Conservation (phyloP, 2,797 vertebrate species). For the Sebastes trivittatus region DNA sequence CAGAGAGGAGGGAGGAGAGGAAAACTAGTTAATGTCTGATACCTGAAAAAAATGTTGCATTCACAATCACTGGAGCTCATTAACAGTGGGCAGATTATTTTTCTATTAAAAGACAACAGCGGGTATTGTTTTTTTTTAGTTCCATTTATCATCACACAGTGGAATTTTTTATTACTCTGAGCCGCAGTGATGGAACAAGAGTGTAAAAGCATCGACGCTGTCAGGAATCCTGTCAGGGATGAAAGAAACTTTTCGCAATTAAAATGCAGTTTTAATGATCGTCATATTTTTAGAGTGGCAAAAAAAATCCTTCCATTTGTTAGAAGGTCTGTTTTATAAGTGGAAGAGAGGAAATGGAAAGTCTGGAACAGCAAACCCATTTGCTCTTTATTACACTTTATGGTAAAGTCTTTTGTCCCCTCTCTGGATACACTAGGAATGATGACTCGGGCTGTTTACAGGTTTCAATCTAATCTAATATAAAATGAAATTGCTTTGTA, state of each 20-base stretch:
- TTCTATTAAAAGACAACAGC: background rate
- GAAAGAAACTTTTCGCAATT: background rate
- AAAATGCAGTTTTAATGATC: background rate
- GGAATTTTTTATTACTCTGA: background rate
- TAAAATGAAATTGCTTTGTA: too few relatives aligned
- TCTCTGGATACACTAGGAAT: background rate
- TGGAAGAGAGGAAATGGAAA: background rate
- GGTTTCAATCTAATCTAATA: background rate
- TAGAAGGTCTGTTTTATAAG: background rate
- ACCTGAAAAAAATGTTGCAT: background rate
- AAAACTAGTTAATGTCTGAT: background rate
- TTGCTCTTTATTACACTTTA: background rate
- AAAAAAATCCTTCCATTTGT: background rate
- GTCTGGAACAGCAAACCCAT: background rate
- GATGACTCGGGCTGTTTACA: background rate
- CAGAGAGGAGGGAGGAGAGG: background rate
- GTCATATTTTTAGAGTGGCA: background rate
- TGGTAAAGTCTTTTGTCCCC: background rate
- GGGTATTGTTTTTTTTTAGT: background rate
- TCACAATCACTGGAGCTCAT: background rate
- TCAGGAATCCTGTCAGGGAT: background rate
- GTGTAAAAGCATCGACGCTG: background rate
- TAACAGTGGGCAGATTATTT: background rate
- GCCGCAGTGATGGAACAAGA: background rate
- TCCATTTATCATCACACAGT: background rate